Percentiles rank a stretch among this genome's conserved stretches.
Evolutionary conservation across 2,888 invertebrate genomes (phyloP).

Genomic region (Drosophila kanekoi): DNA sequence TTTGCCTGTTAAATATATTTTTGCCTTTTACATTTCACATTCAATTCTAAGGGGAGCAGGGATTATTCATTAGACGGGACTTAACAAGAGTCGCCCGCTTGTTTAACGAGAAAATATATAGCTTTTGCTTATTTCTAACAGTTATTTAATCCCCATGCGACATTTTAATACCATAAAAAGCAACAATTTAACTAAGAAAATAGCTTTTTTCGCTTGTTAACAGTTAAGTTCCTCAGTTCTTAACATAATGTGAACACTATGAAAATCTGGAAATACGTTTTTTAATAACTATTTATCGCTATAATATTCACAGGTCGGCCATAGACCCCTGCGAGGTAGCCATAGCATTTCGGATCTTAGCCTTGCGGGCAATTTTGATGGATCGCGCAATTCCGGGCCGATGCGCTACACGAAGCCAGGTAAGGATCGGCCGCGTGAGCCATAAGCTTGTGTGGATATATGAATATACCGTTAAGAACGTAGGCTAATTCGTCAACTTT

Average conservation of each 20-base stretch:
- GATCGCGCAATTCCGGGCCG: slow-evolving; percentile 72
- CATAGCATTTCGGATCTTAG: slow-evolving; percentile 95
- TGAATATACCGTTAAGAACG: slow-evolving; percentile 23
- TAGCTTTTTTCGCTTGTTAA: slow-evolving; percentile 18
- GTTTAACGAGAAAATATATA: background rate
- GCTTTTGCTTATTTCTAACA: background rate
- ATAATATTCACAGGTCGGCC: slow-evolving; percentile 88
- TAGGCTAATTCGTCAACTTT: slow-evolving; percentile 70
- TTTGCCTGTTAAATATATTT: too few species aligned
- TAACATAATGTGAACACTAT: background rate
- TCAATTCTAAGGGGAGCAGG: background rate
- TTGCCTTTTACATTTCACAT: background rate
- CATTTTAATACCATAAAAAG: slow-evolving; percentile 2
- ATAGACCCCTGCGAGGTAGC: slow-evolving; percentile 92
- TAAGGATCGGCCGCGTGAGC: slow-evolving; percentile 55
- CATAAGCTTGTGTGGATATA: background rate
- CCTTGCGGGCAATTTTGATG: slow-evolving; percentile 86
- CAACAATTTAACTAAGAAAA: slow-evolving; percentile 19
- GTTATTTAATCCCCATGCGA: background rate
- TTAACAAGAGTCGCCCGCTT: slow-evolving; percentile 2
- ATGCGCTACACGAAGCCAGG: slow-evolving; percentile 86
- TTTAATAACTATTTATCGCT: background rate
- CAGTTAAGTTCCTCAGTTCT: background rate
- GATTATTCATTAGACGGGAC: background rate
- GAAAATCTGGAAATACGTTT: slow-evolving; percentile 1